phyloP scores from a whole-genome alignment of 1,140 invertebrate genomes.

The Neodiprion pinetum region DNA sequence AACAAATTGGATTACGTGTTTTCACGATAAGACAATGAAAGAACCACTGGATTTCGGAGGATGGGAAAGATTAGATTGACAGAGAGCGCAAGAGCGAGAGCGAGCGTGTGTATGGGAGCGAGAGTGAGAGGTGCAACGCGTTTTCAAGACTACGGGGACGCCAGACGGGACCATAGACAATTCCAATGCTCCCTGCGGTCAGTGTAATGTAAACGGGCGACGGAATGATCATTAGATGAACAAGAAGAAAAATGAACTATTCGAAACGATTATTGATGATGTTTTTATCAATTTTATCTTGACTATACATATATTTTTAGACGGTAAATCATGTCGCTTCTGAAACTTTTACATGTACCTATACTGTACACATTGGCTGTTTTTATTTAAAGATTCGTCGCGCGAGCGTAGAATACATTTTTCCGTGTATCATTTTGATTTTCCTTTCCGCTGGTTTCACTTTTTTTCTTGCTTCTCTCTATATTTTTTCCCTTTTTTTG shows the following conservation, averaged over 20 bases:
- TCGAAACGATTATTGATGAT: not conserved
- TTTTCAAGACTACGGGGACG: not conserved
- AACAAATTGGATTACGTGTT: too few species aligned
- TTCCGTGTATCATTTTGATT: not conserved
- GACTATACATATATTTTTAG: not conserved
- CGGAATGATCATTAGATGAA: not conserved
- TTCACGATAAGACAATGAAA: too few species aligned
- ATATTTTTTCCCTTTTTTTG: not conserved
- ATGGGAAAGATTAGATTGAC: too few species aligned
- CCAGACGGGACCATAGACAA: slow-evolving; percentile 2
- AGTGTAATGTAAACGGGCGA: not conserved
- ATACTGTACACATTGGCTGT: not conserved
- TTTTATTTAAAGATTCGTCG: not conserved
- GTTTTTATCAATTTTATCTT: not conserved
- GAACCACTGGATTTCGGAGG: too few species aligned
- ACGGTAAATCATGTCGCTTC: not conserved
- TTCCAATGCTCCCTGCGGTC: not conserved
- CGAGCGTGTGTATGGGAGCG: not conserved
- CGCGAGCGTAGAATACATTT: not conserved
- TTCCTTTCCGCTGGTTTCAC: not conserved
- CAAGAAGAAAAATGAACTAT: not conserved
- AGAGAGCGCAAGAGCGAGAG: not conserved
- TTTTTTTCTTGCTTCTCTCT: not conserved
- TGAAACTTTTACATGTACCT: too few species aligned
- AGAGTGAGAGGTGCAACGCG: not conserved